Percentiles rank a stretch among this genome's conserved stretches.
Conservation (phyloP, 2,797 vertebrate genomes). For the Acrossocheilus fasciatus region DNA sequence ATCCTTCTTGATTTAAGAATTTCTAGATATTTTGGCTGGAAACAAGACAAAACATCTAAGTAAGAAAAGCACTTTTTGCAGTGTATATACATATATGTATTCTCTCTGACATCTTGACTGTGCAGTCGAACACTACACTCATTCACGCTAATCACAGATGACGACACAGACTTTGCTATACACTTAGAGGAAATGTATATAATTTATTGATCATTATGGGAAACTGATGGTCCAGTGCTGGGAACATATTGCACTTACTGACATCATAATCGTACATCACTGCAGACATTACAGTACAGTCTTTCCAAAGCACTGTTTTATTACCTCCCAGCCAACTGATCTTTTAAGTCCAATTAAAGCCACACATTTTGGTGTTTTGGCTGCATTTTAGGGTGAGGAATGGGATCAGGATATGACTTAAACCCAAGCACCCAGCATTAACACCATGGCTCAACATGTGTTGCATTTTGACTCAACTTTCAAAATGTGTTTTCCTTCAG, state of each 20-base stretch:
- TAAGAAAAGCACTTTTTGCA: too few species aligned
- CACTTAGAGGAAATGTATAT: neutral
- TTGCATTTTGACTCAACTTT: neutral
- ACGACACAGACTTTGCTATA: neutral
- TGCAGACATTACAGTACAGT: neutral
- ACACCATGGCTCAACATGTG: neutral
- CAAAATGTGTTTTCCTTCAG: neutral
- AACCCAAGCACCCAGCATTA: neutral
- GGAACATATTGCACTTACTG: constrained; percentile 32
- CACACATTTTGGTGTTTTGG: neutral
- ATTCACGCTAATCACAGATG: neutral
- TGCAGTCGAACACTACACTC: neutral
- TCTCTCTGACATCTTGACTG: neutral
- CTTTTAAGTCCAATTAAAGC: neutral
- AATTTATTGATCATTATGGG: constrained; percentile 32
- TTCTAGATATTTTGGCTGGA: too few species aligned
- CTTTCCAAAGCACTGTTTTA: constrained; percentile 1
- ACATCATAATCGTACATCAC: constrained; percentile 20
- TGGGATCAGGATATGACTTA: neutral
- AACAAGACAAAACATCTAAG: too few species aligned
- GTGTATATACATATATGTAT: too few species aligned
- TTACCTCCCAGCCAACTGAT: neutral
- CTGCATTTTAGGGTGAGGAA: neutral
- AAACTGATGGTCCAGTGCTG: constrained; percentile 32
- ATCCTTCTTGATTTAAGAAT: too few species aligned